Conservation (phyloP, 2,113 vertebrate species). For the Archocentrus centrarchus region DNA sequence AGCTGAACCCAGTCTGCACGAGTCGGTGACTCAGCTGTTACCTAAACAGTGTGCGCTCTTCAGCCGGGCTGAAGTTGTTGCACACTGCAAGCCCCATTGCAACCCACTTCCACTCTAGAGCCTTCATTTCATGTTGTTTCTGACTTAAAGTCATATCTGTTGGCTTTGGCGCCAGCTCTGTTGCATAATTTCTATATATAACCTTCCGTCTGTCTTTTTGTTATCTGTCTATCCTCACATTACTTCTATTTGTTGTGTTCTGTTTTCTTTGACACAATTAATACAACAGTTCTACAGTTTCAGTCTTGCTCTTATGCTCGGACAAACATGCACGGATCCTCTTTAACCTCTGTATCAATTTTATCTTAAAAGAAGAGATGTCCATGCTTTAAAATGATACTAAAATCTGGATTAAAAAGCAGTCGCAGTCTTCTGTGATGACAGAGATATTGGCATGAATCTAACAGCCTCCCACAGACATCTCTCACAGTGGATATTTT, state of each 20-base stretch:
- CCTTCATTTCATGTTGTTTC: background rate
- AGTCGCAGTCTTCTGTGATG: background rate
- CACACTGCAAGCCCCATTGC: background rate
- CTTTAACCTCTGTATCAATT: background rate
- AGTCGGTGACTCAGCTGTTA: background rate
- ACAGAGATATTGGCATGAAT: slow-evolving; percentile 23
- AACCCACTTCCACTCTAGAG: background rate
- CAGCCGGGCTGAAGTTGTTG: background rate
- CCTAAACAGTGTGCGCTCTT: background rate
- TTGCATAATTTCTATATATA: background rate
- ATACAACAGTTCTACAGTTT: background rate
- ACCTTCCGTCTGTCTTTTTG: background rate
- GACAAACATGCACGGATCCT: background rate
- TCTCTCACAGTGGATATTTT: slow-evolving; percentile 40
- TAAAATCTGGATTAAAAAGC: background rate
- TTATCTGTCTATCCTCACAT: background rate
- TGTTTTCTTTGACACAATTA: background rate
- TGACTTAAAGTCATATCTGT: background rate
- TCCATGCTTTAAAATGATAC: background rate
- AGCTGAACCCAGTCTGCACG: background rate
- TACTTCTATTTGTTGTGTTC: background rate
- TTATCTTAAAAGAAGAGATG: background rate
- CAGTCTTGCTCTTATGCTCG: background rate
- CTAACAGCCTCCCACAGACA: slow-evolving; percentile 47
- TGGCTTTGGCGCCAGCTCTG: too few species aligned